Evolutionary conservation across 2,888 invertebrate genomes (phyloP).

Genomic region (Drosophila neoperkinsi): DNA sequence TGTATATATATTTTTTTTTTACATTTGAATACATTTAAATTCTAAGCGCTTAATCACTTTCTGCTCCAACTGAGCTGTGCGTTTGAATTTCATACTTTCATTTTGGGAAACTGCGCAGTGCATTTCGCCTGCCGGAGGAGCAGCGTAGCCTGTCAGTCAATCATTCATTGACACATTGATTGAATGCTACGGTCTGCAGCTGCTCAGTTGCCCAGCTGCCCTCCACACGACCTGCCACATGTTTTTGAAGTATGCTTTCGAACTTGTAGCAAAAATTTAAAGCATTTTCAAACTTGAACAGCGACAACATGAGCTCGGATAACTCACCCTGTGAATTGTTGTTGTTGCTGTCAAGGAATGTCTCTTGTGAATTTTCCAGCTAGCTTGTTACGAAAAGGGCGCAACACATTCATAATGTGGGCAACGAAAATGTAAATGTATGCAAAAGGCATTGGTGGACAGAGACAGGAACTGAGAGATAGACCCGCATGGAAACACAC

Average conservation of each 20-base stretch:
- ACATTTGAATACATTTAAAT: constrained; percentile 14
- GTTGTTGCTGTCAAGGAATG: constrained; percentile 54
- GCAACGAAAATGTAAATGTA: constrained; percentile 49
- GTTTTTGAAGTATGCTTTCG: background rate
- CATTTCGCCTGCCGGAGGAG: background rate
- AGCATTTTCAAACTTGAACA: constrained; percentile 47
- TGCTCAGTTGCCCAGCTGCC: constrained; percentile 9
- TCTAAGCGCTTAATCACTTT: constrained; percentile 16
- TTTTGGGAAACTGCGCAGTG: constrained; percentile 8
- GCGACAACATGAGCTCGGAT: constrained; percentile 22
- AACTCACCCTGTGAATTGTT: constrained; percentile 32
- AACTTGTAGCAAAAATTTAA: constrained; percentile 58
- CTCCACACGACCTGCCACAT: background rate
- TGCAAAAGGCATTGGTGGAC: constrained; percentile 35
- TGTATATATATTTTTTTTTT: constrained; percentile 1
- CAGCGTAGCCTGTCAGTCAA: constrained; percentile 46
- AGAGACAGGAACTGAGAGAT: constrained; percentile 6
- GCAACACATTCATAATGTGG: constrained; percentile 52
- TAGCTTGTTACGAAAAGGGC: constrained; percentile 58
- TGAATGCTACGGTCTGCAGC: constrained; percentile 50
- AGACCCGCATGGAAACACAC: constrained; percentile 66
- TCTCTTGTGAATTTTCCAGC: constrained; percentile 67
- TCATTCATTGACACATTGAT: constrained; percentile 61
- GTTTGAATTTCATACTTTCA: background rate
- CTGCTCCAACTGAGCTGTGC: constrained; percentile 12